These are phyloP conservation scores for Drosophila albomicans DNA, from an alignment of 1,140 invertebrate genomes.

Conservation along the genomic window DNA sequence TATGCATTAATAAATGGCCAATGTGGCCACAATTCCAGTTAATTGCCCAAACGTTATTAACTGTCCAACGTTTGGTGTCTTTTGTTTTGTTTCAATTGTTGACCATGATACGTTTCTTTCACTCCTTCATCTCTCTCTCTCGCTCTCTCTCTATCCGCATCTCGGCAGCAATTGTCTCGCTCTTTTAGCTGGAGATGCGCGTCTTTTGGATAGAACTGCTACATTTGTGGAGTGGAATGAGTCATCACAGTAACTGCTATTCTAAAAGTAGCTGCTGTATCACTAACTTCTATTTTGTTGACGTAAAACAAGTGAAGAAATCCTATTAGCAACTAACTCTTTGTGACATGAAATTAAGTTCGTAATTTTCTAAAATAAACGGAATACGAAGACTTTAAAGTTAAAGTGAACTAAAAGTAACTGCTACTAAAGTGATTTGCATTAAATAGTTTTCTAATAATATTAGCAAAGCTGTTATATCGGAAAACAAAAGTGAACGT, in stretches of 20 bases:
- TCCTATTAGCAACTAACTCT: background rate
- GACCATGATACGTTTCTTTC: background rate
- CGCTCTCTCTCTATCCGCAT: too few species aligned
- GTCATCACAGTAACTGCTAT: slow-evolving; percentile 5
- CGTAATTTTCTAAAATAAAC: too few species aligned
- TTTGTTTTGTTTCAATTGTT: slow-evolving; percentile 18
- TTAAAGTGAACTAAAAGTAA: too few species aligned
- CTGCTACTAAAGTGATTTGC: too few species aligned
- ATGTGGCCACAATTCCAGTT: slow-evolving; percentile 22
- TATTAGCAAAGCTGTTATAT: too few species aligned
- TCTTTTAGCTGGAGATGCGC: background rate
- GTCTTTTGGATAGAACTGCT: background rate
- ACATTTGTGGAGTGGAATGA: background rate
- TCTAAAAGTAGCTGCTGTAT: background rate
- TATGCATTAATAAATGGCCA: slow-evolving; percentile 48
- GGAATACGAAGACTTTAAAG: too few species aligned
- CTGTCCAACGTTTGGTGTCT: background rate
- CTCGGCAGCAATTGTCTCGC: background rate
- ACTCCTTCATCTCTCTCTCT: too few species aligned
- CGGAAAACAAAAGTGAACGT: too few species aligned
- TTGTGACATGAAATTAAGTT: too few species aligned
- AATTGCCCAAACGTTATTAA: slow-evolving; percentile 28
- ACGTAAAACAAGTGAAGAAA: background rate
- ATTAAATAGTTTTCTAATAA: too few species aligned
- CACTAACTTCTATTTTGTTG: background rate